Evolutionary conservation across 2,113 vertebrate species (phyloP).

Genomic region (Etia nguti): DNA sequence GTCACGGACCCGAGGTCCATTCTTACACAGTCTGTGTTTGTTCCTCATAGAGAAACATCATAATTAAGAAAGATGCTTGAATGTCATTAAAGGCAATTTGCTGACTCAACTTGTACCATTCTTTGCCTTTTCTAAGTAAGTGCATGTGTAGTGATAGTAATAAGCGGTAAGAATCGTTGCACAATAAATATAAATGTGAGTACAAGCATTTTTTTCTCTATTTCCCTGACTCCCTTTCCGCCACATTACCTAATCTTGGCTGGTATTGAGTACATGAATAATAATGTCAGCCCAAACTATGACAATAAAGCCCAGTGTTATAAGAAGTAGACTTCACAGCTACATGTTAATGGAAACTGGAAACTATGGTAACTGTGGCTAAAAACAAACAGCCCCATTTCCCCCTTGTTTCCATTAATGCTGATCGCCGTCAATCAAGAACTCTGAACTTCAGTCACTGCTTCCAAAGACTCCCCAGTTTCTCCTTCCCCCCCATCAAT

Average conservation of each 20-base stretch:
- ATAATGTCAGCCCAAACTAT: neutral
- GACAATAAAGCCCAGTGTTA: neutral
- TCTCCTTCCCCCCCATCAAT: neutral
- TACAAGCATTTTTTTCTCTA: neutral
- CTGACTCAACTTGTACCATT: neutral
- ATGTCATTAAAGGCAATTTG: neutral
- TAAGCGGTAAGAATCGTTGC: neutral
- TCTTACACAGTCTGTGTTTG: neutral
- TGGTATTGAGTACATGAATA: neutral
- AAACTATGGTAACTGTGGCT: neutral
- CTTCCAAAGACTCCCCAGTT: neutral
- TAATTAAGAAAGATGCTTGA: neutral
- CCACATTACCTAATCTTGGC: neutral
- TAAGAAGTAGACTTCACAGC: neutral
- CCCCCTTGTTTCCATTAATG: neutral
- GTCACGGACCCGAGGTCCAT: rapidly evolving
- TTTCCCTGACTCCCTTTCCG: neutral
- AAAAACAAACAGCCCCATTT: neutral
- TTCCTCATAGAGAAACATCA: neutral
- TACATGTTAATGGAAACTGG: neutral
- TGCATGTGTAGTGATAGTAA: neutral
- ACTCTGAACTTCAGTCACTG: neutral
- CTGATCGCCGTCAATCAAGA: neutral
- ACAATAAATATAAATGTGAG: neutral
- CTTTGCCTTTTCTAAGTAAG: neutral